Base-by-base conservation (phyloP, 1,140 invertebrate species). In the Pseudomyrmex pallidus region DNA sequence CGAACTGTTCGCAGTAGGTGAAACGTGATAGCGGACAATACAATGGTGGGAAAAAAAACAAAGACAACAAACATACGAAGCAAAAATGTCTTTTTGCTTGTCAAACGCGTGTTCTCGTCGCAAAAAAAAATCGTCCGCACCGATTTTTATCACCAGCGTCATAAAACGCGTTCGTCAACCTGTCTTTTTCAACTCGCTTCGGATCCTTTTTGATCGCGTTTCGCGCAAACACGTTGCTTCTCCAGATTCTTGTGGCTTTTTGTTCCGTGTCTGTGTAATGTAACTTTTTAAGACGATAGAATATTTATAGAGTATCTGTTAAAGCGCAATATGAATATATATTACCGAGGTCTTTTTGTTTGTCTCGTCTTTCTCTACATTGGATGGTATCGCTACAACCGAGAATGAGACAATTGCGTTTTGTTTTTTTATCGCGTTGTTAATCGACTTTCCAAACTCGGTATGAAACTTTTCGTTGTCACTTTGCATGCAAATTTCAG, bases 31-130 rank as follows among this genome's bases (percentile, higher is more conserved):
- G 50, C 63, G 77, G 82, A 54, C 54, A 5, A 77, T 77, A 35
- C 35, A 64, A 77, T 67, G 52, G 48, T 82, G 22, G 35, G 35
- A 48, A 84, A 46, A 73, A 17, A 63, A 35, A 52, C 70, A 13
- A 17, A 68, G 50, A 77, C 22, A 48, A 25, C 2, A 1, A 25
- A 25, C 2, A 25, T 22, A 22, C n/a, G 66, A 44, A 83, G 61
- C 54, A 35, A 84, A 80, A 22, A 59, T 50, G 50, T 50, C 35
- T 50, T 12, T 50, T 10, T 50, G 12, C 9, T 13, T 48, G 62
- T 74, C 57, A 22, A 22, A 64, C 25, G 61, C 59, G 8, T 50
- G n/a, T 83, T 61, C 46, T 44, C 67, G 44, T 56, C 35, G 20
- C 25, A 12, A 7, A 66, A 20, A 20, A 83, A 25, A 48, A 67